phyloP scores from a whole-genome alignment of 2,888 invertebrate genomes.

The Kryphioiulus occultus region DNA sequence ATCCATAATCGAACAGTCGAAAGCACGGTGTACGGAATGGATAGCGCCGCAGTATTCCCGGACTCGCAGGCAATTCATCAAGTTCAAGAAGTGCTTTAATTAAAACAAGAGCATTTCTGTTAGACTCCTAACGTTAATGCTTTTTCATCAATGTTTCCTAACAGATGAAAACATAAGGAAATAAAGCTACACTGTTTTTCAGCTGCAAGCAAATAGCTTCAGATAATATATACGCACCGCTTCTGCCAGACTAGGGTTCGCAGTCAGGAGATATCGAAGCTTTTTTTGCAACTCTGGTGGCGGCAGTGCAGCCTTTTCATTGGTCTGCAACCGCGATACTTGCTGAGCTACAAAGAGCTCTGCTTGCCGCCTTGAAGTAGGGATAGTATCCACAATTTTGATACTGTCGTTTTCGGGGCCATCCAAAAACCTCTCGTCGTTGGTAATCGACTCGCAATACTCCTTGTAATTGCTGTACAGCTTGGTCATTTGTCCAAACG shows the following conservation, averaged over 20 bases:
- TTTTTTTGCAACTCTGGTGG: slow-evolving; percentile 79
- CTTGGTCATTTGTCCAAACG: slow-evolving; percentile 81
- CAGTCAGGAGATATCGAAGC: slow-evolving; percentile 75
- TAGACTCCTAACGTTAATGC: no score
- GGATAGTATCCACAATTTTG: slow-evolving; percentile 50
- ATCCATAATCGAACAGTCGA: slow-evolving; percentile 67
- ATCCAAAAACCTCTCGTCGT: slow-evolving; percentile 35
- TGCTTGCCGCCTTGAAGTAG: slow-evolving; percentile 79
- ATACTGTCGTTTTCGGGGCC: neutral
- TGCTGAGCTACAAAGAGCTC: slow-evolving; percentile 89
- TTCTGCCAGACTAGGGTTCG: slow-evolving; percentile 82
- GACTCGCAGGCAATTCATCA: slow-evolving; percentile 84
- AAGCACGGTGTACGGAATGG: slow-evolving; percentile 81
- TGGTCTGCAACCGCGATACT: slow-evolving; percentile 79
- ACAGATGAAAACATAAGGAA: no score
- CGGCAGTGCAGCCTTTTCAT: slow-evolving; percentile 79
- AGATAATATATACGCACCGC: slow-evolving; percentile 70
- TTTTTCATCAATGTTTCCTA: neutral
- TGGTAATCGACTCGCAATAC: slow-evolving; percentile 68
- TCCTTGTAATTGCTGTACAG: slow-evolving; percentile 75
- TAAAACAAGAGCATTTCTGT: slow-evolving; percentile 28
- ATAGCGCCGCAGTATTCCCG: slow-evolving; percentile 86
- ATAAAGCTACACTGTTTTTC: no score
- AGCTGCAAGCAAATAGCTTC: neutral
- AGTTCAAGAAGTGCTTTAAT: slow-evolving; percentile 86